Evolutionary conservation across 2,888 invertebrate species (phyloP).

Genomic region (Trichopria drosophilae): DNA sequence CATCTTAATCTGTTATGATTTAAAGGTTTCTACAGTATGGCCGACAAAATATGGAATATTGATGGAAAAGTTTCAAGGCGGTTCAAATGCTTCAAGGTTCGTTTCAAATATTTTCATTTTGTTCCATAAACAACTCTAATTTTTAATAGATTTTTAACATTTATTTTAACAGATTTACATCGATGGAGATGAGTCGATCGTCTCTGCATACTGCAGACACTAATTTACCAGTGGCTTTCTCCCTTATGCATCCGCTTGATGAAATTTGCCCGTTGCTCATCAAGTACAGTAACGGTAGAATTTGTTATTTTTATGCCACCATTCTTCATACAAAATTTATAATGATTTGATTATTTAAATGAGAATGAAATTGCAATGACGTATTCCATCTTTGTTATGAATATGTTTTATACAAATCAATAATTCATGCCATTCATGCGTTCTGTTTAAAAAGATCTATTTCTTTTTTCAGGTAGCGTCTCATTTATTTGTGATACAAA

Average conservation of each 20-base stretch:
- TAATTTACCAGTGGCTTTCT: conserved; percentile 77
- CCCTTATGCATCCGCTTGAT: conserved; percentile 85
- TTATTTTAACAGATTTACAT: conserved; percentile 41
- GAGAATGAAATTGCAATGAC: not conserved
- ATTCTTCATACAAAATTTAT: not conserved
- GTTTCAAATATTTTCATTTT: conserved; percentile 5
- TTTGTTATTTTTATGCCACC: not conserved
- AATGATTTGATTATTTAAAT: not conserved
- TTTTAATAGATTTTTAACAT: conserved; percentile 5
- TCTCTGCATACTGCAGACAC: conserved; percentile 43
- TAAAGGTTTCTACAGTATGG: conserved; percentile 84
- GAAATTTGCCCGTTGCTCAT: conserved; percentile 84
- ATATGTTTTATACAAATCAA: too few relatives aligned
- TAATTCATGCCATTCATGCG: too few relatives aligned
- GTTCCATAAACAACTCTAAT: conserved; percentile 6
- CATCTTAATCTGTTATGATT: too few relatives aligned
- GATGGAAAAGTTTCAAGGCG: conserved; percentile 67
- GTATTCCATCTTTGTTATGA: not conserved
- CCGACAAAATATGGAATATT: conserved; percentile 82
- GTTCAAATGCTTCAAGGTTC: conserved; percentile 41
- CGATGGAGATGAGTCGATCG: conserved; percentile 48
- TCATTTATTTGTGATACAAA: conserved; percentile 61
- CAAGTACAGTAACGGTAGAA: conserved; percentile 64
- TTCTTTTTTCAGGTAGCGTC: conserved; percentile 46
- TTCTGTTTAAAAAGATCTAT: too few relatives aligned